Evolutionary conservation across 2,888 invertebrate genomes (phyloP), one percentile per base, ranked within the genome.

Genomic region (Dusona sp.): DNA sequence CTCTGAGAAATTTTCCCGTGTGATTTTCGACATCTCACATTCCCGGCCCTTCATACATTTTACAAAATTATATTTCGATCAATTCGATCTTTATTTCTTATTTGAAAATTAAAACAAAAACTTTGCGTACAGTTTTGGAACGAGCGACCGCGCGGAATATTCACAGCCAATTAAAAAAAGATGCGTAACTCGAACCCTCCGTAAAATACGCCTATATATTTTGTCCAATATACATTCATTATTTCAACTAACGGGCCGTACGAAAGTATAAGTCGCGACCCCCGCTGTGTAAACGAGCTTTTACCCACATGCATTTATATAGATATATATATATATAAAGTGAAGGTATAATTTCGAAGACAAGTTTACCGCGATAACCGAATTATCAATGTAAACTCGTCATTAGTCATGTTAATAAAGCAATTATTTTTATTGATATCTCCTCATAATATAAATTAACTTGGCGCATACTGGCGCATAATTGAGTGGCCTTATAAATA

Each of bases 341-440:
- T 33, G 16, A 42, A 22, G 57, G 33, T 68, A 8, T 22, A 22
- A 7, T 54, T 22, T 68, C 54, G 25, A 51, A 65, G 16, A 70
- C 54, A 45, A 84, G 84, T 85, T 84, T 87, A 89, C 86, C 83
- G 22, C 88, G 83, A 82, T 84, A 79, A 89, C 88, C 90, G 88
- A 89, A 89, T 90, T 90, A 89, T 88, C 88, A 91, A 88, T 88
- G 88, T 85, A 89, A 90, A 88, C 88, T 88, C 72, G 78, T 87
- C 89, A 90, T 90, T 89, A 89, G 86, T 89, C 89, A 90, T 89
- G 88, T 88, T 90, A 90, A 90, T 91, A 90, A 90, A 91, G 90
- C 89, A 88, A 91, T 91, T 90, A 91, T 91, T 91, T 90, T 91
- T 90, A 91, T 91, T 89, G 90, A 90, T 90, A 88, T 88, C 67